Base-by-base conservation (phyloP, 1,140 invertebrate species). In the Danaus plexippus region DNA sequence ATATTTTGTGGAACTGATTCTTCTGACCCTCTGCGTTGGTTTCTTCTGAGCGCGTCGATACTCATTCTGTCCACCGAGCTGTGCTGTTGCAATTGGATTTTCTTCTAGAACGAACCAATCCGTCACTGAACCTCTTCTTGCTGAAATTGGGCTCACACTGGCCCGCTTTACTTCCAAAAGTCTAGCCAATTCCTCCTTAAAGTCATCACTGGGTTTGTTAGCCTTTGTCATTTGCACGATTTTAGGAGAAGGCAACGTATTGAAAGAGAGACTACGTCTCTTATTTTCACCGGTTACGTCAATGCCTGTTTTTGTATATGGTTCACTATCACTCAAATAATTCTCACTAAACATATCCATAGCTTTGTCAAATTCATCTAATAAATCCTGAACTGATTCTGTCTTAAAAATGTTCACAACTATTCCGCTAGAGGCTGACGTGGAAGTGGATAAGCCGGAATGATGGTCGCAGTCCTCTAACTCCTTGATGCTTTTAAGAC, bases 1-100 rank as follows among this genome's bases (percentile, higher is more conserved):
- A 61, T 84, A 87, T 85, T 87, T 87, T 0, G 84, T 87, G 6
- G 84, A 87, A 64, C 84, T 87, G 15, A 84, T 84, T 54, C 84
- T 73, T 10, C 84, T 60, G 2, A 87, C 80, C 2, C 76, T 51
- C 43, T 82, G 73, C 41, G 67, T 59, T 1, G 75, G 74, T 46
- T 85, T 87, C 66, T 81, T 84, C 68, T 79, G 72, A 0, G 79
- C 76, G 50, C 84, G 58, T 47, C 63, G 71, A 52, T 87, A 87
- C 50, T 75, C 78, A 47, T 82, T 77, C 22, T 56, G 58, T 9
- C 79, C 79, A 41, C 51, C 46, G 2, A 12, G 44, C 43, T 61
- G 11, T 11, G 48, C 15, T 58, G 57, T 22, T 13, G 58, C 7
- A 11, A 18, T 48, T 50, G 43, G 49, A 40, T 76, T 69, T 18